Evolutionary conservation across 2,888 invertebrate genomes (phyloP).

Genomic region (Drosophila nr. fundita): DNA sequence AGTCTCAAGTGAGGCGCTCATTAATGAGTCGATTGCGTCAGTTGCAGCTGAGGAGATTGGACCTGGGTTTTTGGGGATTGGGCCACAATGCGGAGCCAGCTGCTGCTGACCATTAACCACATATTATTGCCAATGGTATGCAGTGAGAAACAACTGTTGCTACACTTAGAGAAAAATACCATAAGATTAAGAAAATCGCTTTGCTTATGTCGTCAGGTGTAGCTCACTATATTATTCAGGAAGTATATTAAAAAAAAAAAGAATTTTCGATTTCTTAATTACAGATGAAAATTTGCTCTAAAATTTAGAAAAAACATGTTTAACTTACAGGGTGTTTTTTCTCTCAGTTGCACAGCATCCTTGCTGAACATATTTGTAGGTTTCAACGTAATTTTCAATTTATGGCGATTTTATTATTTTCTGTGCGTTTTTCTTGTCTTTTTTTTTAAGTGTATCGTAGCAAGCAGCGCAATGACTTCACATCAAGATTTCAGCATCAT

Average conservation of each 20-base stretch:
- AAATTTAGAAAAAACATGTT: too few species aligned
- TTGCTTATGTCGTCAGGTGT: neutral
- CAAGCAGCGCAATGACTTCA: conserved; percentile 8
- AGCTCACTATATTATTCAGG: too few species aligned
- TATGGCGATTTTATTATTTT: neutral
- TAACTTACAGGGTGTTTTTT: too few species aligned
- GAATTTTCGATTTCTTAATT: too few species aligned
- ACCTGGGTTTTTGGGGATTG: conserved; percentile 10
- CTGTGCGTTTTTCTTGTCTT: neutral
- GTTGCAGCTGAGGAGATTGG: conserved; percentile 43
- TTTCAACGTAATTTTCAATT: neutral
- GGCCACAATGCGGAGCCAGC: conserved; percentile 21
- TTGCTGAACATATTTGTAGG: neutral
- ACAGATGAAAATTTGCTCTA: too few species aligned
- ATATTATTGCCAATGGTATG: conserved; percentile 36
- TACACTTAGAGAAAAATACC: neutral
- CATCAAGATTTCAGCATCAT: conserved; percentile 44
- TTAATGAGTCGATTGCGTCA: conserved; percentile 64
- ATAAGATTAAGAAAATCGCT: neutral
- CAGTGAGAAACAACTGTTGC: conserved; percentile 11
- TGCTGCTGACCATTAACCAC: conserved; percentile 55
- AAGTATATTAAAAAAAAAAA: too few species aligned
- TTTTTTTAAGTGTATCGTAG: neutral
- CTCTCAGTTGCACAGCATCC: neutral
- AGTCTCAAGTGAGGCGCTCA: conserved; percentile 45